Evolutionary conservation across 2,113 vertebrate genomes (phyloP).

Genomic region (Cygnus buccinator): DNA sequence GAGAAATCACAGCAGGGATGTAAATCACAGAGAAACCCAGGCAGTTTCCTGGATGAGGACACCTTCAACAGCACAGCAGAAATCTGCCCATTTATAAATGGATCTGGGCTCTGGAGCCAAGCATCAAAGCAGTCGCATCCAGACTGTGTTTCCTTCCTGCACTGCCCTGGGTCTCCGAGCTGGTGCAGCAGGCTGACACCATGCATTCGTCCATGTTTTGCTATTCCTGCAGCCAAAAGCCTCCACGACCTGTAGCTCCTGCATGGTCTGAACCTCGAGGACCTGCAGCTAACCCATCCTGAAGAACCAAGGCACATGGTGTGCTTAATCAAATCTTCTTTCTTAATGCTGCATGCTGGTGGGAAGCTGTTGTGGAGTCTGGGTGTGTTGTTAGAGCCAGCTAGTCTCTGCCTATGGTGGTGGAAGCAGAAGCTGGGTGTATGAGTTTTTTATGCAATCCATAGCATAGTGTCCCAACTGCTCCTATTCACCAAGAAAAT

Average conservation of each 20-base stretch:
- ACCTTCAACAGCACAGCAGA: neutral
- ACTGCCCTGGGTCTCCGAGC: fast-evolving
- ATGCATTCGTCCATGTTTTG: neutral
- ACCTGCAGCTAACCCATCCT: neutral
- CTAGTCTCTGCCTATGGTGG: neutral
- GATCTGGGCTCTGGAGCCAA: neutral
- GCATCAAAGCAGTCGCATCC: neutral
- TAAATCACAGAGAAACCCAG: neutral
- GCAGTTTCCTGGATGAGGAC: neutral
- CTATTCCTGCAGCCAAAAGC: neutral
- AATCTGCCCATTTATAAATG: neutral
- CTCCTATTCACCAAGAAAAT: neutral
- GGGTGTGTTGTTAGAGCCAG: neutral
- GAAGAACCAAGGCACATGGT: fast-evolving
- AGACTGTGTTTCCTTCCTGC: neutral
- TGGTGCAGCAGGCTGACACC: neutral
- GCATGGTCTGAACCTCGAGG: neutral
- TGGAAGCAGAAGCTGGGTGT: neutral
- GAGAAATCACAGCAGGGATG: neutral
- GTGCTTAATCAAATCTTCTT: neutral
- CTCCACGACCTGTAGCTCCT: neutral
- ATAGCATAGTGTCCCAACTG: neutral
- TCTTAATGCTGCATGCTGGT: fast-evolving
- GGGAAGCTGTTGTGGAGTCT: neutral
- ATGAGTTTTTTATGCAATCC: neutral